Base-by-base conservation (phyloP, 2,113 vertebrate genomes). In the Caranx melampygus region DNA sequence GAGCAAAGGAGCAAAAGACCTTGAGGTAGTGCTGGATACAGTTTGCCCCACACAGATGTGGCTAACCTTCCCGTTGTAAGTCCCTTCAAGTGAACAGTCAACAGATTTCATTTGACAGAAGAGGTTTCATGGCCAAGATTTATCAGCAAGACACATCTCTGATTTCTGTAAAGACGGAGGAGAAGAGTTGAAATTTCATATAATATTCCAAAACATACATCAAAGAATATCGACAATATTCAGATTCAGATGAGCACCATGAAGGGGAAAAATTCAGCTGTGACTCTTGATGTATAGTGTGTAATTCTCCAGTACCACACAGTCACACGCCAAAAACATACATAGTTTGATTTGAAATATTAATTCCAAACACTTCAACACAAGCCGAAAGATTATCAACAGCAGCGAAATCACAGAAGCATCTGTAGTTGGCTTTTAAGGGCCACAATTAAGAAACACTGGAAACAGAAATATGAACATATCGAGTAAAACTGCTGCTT, bases 261-360 rank as follows among this genome's bases (percentile, higher is more conserved):
- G 21, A 54, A 44, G 44, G 18, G 5, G 61, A 37, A 18, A 26
- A 15, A 49, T 15, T 12, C 31, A 37, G 20, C 51, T 26, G 51
- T 37, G 15, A 20, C 20, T 13, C 3, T 33, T 4, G 18, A 14
- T 55, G 9, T 15, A 16, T n/a, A 55, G 59, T 26, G 26, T 26
- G 26, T 26, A 26, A 52, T 70, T 20, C 15, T 33, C 33, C 21
- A 33, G 45, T 5, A 34, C 60, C 21, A 15, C 31, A 65, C 33
- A 75, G n/a, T 12, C 40, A 44, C 40, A 60, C 33, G 8, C 69
- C 47, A 83, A 67, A 70, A 51, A 57, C 15, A 34, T 62, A 31
- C 60, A 64, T 87, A 3, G 42, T 63, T 54, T 78, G 14, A 54
- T 65, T 16, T 15, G 72, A 58, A 78, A 67, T 68, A 67, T 68